A percentile compares a stretch with the other conserved stretches of the same genome.
These are phyloP conservation scores for Lysandra coridon DNA, from an alignment of 2,888 invertebrate genomes.

Conservation along the genomic window DNA sequence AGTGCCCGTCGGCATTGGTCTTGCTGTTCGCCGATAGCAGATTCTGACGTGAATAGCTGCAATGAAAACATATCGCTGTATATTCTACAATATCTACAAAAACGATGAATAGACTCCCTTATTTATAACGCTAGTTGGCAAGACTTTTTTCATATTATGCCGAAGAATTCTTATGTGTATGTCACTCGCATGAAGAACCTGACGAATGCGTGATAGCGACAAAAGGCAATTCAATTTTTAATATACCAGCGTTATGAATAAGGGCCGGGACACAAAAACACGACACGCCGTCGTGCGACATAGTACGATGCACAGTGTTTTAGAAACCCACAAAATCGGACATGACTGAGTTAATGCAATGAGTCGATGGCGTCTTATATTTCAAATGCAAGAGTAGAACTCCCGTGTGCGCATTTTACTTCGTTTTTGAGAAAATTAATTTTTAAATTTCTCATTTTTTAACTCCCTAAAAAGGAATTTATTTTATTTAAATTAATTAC, in stretches of 20 bases:
- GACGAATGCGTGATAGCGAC: background rate
- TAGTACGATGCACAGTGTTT: too few relatives aligned
- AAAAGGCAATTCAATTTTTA: background rate
- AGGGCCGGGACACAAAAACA: background rate
- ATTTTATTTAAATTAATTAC: too few relatives aligned
- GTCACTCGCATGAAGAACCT: background rate
- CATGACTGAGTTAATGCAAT: too few relatives aligned
- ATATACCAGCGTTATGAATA: background rate
- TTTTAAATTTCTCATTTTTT: too few relatives aligned
- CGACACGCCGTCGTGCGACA: too few relatives aligned
- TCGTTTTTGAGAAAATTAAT: too few relatives aligned
- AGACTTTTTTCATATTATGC: background rate
- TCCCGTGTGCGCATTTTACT: too few relatives aligned
- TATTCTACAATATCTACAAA: background rate
- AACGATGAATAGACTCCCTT: background rate
- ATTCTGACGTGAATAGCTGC: conserved; percentile 93
- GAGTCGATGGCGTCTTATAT: too few relatives aligned
- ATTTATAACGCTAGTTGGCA: background rate
- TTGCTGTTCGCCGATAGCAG: conserved; percentile 88
- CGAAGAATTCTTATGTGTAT: background rate
- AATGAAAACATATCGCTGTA: conserved; percentile 46
- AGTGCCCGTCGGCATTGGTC: conserved; percentile 83
- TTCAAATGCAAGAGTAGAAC: too few relatives aligned
- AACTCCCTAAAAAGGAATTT: too few relatives aligned
- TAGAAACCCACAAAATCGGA: too few relatives aligned